These are phyloP conservation scores for Drosophila anceps DNA, from an alignment of 2,888 invertebrate genomes.

Conservation along the genomic window DNA sequence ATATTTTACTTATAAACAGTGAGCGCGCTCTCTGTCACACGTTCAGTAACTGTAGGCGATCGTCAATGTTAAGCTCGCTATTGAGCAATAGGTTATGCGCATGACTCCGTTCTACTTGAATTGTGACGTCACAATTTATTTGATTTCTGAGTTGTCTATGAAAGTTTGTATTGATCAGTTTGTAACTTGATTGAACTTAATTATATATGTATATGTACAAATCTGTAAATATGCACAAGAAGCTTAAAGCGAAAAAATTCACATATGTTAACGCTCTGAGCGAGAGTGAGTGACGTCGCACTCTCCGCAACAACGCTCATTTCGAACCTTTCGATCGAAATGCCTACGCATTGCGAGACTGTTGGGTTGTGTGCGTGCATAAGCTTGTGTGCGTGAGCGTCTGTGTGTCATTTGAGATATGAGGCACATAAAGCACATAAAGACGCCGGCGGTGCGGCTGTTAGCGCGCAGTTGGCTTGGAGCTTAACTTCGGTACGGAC, in stretches of 20 bases:
- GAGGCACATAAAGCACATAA: conserved; percentile 48
- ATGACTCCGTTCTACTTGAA: neutral
- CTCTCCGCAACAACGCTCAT: neutral
- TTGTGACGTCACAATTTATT: neutral
- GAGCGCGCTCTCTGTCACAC: neutral
- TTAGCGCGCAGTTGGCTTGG: conserved; percentile 53
- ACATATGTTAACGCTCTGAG: neutral
- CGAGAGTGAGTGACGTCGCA: conserved; percentile 1
- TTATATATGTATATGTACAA: neutral
- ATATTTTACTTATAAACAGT: neutral
- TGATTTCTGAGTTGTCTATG: neutral
- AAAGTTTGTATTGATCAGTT: neutral
- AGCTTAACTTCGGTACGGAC: conserved; percentile 61
- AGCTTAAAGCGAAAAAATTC: neutral
- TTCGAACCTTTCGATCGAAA: neutral
- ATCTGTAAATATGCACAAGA: neutral
- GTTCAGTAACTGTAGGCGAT: conserved; percentile 13
- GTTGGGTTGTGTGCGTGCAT: conserved; percentile 13
- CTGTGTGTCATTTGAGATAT: conserved; percentile 45
- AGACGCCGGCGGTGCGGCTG: conserved; percentile 39
- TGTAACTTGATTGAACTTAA: no score
- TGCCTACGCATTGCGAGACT: neutral
- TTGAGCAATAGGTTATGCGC: neutral
- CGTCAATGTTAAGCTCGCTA: neutral
- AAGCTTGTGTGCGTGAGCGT: conserved; percentile 4